Conservation (phyloP, 1,140 invertebrate species). For the Scylla paramamosain region DNA sequence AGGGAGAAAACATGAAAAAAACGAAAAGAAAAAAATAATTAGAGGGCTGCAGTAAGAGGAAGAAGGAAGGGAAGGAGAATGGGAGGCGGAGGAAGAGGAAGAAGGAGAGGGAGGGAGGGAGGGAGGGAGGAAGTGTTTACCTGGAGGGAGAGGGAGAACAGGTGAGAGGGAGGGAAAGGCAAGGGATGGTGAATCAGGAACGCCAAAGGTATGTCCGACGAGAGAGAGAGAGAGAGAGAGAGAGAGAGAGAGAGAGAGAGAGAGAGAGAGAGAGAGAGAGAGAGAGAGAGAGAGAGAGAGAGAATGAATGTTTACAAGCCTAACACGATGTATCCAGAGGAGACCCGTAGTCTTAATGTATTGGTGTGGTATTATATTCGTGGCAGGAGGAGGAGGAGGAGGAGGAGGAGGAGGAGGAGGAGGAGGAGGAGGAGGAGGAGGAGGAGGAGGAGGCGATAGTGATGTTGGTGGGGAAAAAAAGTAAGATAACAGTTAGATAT, state of each 20-base stretch:
- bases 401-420: no score
- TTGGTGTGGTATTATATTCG: no score
- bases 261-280: conserved; percentile 42
- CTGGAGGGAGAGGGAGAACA: not conserved
- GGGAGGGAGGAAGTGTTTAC: not conserved
- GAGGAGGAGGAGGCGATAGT: no score
- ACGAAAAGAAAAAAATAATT: not conserved
- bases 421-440: no score
- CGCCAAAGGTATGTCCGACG: not conserved
- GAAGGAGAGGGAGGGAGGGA: not conserved
- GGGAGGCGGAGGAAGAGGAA: not conserved
- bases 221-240: not conserved
- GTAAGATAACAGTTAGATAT: no score
- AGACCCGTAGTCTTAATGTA: not conserved
- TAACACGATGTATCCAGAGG: not conserved
- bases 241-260: conserved; percentile 36
- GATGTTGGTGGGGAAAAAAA: no score
- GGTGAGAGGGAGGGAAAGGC: not conserved
- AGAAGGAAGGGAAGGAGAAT: not conserved
- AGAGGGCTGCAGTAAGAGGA: not conserved
- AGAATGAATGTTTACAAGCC: not conserved
- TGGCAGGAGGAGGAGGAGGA: no score
- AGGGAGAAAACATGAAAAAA: no score
- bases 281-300: not conserved
- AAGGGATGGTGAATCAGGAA: conserved; percentile 4